Evolutionary conservation across 2,888 invertebrate species (phyloP), one percentile per base, ranked within the genome.

Genomic region (Ischnura elegans): DNA sequence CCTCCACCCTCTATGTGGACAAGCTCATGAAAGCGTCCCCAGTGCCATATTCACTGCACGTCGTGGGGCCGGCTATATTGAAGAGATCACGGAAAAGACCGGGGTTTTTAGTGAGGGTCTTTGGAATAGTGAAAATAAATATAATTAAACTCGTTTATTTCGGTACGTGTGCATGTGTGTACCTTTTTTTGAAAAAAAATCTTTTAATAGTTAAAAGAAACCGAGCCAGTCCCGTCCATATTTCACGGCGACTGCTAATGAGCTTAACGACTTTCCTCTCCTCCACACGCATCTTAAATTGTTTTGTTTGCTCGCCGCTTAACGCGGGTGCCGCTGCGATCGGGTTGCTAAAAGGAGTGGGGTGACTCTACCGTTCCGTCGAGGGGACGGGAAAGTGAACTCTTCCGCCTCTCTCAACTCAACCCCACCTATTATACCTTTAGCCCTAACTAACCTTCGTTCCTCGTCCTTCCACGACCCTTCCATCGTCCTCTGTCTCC

Each of bases 161-260:
- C n/a, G n/a, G n/a, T n/a, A 61, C 5, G 8, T 61, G 5, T 61
- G 5, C 25, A 61, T 51, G 13, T n/a, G n/a, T 61, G 1, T 1
- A 61, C 2, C 2, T 10, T 51, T 51, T 51, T 51, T 51, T 1
- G n/a, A 61, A 25, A 25, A 61, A 16, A 21, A 10, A 36, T 76
- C 36, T 76, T 29, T 76, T 76, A 13, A 36, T 13, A 36, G 8
- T 29, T 76, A 76, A 76, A 76, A 36, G 36, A 36, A 29, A 29
- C 51, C n/a, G 10, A 76, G 76, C 76, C 61, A 61, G 61, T 61
- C n/a, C 10, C n/a, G n/a, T 25, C 61, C 76, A 76, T 76, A 76
- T 76, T 76, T 76, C 36, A 76, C 76, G 76, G n/a, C 90, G 90
- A 61, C 66, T 90, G 90, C 43, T 90, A 90, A 90, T 90, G 90